phyloP scores from a whole-genome alignment of 2,113 vertebrate species.

The Psittacus erithacus region DNA sequence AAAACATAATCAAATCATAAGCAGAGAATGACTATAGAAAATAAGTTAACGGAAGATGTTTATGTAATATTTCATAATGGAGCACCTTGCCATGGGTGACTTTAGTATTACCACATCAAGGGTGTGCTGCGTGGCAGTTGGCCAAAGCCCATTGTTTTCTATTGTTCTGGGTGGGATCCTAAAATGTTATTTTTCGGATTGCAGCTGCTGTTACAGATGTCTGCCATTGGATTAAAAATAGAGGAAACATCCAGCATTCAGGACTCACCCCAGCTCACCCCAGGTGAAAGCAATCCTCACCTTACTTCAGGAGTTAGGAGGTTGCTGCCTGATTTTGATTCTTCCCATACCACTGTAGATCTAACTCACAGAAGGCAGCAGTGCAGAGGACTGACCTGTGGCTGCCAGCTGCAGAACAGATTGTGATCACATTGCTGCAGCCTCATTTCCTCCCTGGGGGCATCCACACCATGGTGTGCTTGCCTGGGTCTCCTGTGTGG shows the following conservation, averaged over 20 bases:
- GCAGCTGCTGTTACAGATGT: not conserved
- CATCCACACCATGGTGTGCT: fast-evolving
- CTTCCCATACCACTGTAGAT: fast-evolving
- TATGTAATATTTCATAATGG: conserved; percentile 36
- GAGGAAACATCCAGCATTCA: not conserved
- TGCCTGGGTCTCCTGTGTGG: not conserved
- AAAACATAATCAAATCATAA: not conserved
- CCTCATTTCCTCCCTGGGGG: not conserved
- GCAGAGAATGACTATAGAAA: not conserved
- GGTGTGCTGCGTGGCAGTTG: not conserved
- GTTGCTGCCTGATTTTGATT: not conserved
- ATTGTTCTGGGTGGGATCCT: not conserved
- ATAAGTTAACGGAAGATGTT: not conserved
- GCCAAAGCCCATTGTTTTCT: not conserved
- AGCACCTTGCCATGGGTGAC: conserved; percentile 50
- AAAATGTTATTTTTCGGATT: not conserved
- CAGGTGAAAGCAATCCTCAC: not conserved
- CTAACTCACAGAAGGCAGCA: not conserved
- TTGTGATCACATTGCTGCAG: not conserved
- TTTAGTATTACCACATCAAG: conserved; percentile 15
- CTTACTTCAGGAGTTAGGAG: not conserved
- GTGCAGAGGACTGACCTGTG: fast-evolving
- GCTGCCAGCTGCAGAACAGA: not conserved
- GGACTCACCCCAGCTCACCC: not conserved
- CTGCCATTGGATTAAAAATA: fast-evolving